Evolutionary conservation across 2,888 invertebrate genomes (phyloP).

Genomic region (Plagodis dolabraria): DNA sequence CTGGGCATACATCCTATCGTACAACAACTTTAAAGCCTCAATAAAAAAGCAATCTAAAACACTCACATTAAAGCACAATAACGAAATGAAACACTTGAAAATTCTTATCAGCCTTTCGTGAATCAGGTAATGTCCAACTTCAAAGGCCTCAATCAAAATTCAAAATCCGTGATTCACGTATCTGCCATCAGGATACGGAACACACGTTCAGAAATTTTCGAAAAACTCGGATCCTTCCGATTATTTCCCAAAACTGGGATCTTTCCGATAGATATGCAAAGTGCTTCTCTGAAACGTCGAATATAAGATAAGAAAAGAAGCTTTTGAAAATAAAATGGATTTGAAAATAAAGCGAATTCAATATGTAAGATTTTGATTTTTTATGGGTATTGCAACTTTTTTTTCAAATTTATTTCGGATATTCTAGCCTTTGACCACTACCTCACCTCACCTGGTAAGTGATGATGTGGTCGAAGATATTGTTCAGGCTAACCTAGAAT

Average conservation of each 20-base stretch:
- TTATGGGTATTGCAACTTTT: background rate
- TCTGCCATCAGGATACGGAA: constrained; percentile 8
- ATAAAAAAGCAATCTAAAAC: background rate
- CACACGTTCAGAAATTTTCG: constrained; percentile 4
- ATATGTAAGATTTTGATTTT: background rate
- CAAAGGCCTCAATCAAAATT: constrained; percentile 18
- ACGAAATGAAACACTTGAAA: background rate
- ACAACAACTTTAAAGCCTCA: background rate
- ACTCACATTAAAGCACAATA: background rate
- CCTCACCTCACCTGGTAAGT: too few relatives aligned
- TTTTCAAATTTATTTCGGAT: too few relatives aligned
- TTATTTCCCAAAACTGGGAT: constrained; percentile 17
- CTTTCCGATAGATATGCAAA: constrained; percentile 45
- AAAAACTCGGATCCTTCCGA: background rate
- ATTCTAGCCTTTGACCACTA: too few relatives aligned
- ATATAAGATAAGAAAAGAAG: constrained; percentile 13
- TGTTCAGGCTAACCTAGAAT: too few relatives aligned
- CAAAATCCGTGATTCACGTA: constrained; percentile 18
- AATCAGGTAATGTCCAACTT: constrained; percentile 4
- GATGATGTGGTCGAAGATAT: too few relatives aligned
- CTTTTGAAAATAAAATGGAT: constrained; percentile 7
- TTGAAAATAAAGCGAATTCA: too few relatives aligned
- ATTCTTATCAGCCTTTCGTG: constrained; percentile 10
- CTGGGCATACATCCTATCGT: too few relatives aligned
- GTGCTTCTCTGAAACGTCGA: constrained; percentile 41